phyloP scores from a whole-genome alignment of 2,888 invertebrate genomes.

The Erpobdella octoculata region DNA sequence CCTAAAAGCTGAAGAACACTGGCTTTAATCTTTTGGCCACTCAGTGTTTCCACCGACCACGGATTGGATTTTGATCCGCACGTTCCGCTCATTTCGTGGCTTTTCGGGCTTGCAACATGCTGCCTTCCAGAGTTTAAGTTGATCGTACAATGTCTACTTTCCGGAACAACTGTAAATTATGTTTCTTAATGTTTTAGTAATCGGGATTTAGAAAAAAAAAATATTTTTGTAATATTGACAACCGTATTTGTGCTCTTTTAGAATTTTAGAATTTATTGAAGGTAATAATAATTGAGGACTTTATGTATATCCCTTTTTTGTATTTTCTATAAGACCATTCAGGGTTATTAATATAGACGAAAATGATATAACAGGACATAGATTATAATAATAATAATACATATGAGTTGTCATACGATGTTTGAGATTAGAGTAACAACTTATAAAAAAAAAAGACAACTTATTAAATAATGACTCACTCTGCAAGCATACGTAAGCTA shows the following conservation, averaged over 20 bases:
- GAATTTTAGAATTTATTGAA: too few relatives aligned
- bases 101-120: slow-evolving; percentile 18
- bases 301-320: too few relatives aligned
- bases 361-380: too few relatives aligned
- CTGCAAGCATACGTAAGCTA: background rate
- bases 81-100: background rate
- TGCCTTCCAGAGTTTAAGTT: background rate
- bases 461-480: too few relatives aligned
- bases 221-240: too few relatives aligned
- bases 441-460: background rate
- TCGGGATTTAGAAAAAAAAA: too few relatives aligned
- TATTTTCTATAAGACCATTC: too few relatives aligned
- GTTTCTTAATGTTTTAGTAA: too few relatives aligned
- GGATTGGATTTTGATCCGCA: slow-evolving; percentile 17
- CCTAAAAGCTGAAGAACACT: slow-evolving; percentile 12
- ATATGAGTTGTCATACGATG: background rate
- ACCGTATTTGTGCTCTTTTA: too few relatives aligned
- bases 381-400: too few relatives aligned
- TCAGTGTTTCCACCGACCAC: slow-evolving; percentile 16
- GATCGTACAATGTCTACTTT: slow-evolving; percentile 8
- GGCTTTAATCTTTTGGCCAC: slow-evolving; percentile 22
- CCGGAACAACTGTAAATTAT: slow-evolving; percentile 18
- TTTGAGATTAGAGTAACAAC: background rate
- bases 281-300: too few relatives aligned
- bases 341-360: too few relatives aligned